Percentiles rank a stretch among this genome's conserved stretches.
phyloP scores from a whole-genome alignment of 2,888 invertebrate species.

The Ochropacha duplaris region DNA sequence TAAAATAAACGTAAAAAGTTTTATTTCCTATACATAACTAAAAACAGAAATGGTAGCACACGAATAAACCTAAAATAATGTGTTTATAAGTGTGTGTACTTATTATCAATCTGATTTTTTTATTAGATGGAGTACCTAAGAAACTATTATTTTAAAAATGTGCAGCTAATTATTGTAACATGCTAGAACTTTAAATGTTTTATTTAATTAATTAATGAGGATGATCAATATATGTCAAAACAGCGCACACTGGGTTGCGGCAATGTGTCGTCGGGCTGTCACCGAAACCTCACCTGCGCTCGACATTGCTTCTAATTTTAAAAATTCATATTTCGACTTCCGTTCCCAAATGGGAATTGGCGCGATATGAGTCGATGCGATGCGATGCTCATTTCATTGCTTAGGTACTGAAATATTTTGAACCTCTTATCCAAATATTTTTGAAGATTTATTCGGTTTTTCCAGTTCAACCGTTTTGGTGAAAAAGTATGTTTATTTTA shows the following conservation, averaged over 20 bases:
- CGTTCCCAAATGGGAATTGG: slow-evolving; percentile 78
- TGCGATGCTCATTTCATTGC: slow-evolving; percentile 35
- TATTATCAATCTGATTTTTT: too few relatives aligned
- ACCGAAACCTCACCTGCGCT: slow-evolving; percentile 73
- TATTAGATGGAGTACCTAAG: too few relatives aligned
- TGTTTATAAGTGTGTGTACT: too few relatives aligned
- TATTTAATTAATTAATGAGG: slow-evolving; percentile 58
- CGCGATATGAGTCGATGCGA: slow-evolving; percentile 50
- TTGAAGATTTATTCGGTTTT: not conserved
- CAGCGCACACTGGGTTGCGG: slow-evolving; percentile 32
- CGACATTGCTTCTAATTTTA: slow-evolving; percentile 73
- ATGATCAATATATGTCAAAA: slow-evolving; percentile 51
- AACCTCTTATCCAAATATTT: slow-evolving; percentile 5
- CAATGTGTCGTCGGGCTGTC: slow-evolving; percentile 58
- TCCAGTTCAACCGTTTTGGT: too few relatives aligned
- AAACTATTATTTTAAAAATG: too few relatives aligned
- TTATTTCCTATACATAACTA: too few relatives aligned
- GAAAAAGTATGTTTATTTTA: too few relatives aligned
- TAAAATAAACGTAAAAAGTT: too few relatives aligned
- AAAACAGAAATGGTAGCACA: too few relatives aligned
- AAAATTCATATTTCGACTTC: slow-evolving; percentile 80
- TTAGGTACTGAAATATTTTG: not conserved
- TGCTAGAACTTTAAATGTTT: slow-evolving; percentile 14
- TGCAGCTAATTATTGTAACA: too few relatives aligned
- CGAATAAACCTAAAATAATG: too few relatives aligned